Percentiles rank a stretch among this genome's conserved stretches.
Evolutionary conservation across 2,888 invertebrate species (phyloP).

Genomic region (Dinocampus coccinellae): DNA sequence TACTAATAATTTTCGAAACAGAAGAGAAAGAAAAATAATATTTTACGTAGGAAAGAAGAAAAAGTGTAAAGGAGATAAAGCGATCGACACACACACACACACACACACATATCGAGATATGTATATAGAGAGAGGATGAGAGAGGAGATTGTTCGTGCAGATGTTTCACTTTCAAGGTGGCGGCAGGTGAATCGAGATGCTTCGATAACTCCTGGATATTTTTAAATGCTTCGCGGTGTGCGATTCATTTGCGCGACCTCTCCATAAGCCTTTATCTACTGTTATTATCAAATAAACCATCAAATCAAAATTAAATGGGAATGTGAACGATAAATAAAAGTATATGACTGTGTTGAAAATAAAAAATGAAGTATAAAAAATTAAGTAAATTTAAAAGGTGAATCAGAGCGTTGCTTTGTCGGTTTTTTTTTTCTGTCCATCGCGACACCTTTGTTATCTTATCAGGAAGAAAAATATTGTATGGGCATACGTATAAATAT

Average conservation of each 20-base stretch:
- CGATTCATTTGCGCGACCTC: slow-evolving; percentile 24
- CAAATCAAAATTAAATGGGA: neutral
- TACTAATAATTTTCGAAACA: slow-evolving; percentile 27
- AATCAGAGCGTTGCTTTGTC: neutral
- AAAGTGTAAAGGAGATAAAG: neutral
- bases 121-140: slow-evolving; percentile 7
- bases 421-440: neutral
- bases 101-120: neutral
- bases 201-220: slow-evolving; percentile 58
- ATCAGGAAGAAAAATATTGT: neutral
- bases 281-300: neutral
- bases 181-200: slow-evolving; percentile 66
- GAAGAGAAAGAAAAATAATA: slow-evolving; percentile 3
- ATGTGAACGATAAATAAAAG: neutral
- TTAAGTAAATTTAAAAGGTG: neutral
- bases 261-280: neutral
- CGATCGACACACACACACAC: slow-evolving; percentile 30
- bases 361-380: neutral
- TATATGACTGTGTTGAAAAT: neutral
- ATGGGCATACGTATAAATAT: neutral
- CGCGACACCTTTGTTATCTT: neutral
- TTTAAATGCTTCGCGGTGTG: slow-evolving; percentile 35
- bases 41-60: slow-evolving; percentile 3
- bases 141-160: slow-evolving; percentile 48
- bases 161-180: slow-evolving; percentile 46